Conservation (phyloP, 2,113 vertebrate species). For the Leptodactylus fuscus region DNA sequence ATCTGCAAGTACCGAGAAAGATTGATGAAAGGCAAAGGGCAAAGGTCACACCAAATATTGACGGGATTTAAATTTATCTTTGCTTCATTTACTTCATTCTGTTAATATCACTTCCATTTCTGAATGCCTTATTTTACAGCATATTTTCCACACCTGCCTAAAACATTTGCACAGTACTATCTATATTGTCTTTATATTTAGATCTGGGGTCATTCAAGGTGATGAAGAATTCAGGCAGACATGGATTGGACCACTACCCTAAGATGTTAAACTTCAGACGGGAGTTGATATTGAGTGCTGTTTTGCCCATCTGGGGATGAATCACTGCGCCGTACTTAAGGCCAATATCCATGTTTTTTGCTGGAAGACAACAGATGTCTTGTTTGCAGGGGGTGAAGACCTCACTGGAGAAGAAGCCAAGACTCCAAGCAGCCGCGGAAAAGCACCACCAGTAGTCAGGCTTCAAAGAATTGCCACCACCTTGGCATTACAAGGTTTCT, state of each 20-base stretch:
- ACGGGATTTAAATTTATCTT: no score
- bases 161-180: no score
- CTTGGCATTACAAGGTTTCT: neutral
- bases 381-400: neutral
- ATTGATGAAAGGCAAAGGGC: no score
- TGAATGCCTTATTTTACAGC: no score
- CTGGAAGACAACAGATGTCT: slow-evolving; percentile 52
- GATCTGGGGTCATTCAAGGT: neutral
- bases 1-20: no score
- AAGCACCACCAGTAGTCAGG: neutral
- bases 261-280: slow-evolving; percentile 18
- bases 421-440: neutral
- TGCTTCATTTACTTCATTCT: no score
- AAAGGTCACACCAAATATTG: no score
- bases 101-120: no score
- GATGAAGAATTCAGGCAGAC: slow-evolving; percentile 9
- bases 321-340: slow-evolving; percentile 2
- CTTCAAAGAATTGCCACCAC: neutral
- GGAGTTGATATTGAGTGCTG: slow-evolving; percentile 26
- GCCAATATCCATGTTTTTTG: slow-evolving; percentile 33
- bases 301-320: slow-evolving; percentile 45
- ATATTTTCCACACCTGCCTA: no score
- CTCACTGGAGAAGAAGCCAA: slow-evolving; percentile 31
- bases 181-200: neutral
- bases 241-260: neutral